phyloP scores from a whole-genome alignment of 2,888 invertebrate species.

The Pilophorus perplexus region DNA sequence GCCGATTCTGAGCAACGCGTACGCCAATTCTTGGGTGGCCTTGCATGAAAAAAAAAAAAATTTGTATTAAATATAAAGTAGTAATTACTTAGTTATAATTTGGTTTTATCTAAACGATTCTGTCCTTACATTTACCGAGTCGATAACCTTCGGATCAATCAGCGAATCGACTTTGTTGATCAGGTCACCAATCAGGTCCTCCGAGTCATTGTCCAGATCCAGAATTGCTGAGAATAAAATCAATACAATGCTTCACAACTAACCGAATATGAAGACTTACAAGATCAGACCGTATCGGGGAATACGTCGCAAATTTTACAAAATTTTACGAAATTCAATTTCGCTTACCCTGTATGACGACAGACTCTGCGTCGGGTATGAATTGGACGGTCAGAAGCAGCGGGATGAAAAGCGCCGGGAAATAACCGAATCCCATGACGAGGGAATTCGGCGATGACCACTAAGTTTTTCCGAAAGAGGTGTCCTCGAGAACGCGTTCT shows the following conservation, averaged over 20 bases:
- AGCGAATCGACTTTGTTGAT: slow-evolving; percentile 43
- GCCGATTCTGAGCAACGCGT: slow-evolving; percentile 41
- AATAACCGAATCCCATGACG: too few species aligned
- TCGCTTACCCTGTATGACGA: slow-evolving; percentile 35
- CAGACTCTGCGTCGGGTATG: slow-evolving; percentile 30
- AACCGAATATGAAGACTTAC: too few species aligned
- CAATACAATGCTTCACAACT: too few species aligned
- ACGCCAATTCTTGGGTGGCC: slow-evolving; percentile 43
- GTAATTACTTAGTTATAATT: neutral
- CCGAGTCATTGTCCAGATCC: slow-evolving; percentile 45
- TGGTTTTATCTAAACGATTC: neutral
- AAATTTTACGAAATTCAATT: too few species aligned
- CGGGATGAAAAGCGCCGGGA: slow-evolving; percentile 14
- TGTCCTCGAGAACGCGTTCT: too few species aligned
- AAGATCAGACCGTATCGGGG: too few species aligned
- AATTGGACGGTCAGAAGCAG: slow-evolving; percentile 25
- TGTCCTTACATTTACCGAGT: slow-evolving; percentile 41
- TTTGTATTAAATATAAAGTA: neutral
- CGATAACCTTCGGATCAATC: slow-evolving; percentile 43
- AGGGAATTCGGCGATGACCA: too few species aligned
- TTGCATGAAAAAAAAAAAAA: neutral
- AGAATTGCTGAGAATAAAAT: slow-evolving; percentile 43
- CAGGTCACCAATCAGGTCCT: slow-evolving; percentile 42
- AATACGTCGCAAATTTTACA: too few species aligned
- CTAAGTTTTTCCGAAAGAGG: too few species aligned